Evolutionary conservation across 2,888 invertebrate genomes (phyloP), one percentile per base, ranked within the genome.

Genomic region (Campaea margaritaria): DNA sequence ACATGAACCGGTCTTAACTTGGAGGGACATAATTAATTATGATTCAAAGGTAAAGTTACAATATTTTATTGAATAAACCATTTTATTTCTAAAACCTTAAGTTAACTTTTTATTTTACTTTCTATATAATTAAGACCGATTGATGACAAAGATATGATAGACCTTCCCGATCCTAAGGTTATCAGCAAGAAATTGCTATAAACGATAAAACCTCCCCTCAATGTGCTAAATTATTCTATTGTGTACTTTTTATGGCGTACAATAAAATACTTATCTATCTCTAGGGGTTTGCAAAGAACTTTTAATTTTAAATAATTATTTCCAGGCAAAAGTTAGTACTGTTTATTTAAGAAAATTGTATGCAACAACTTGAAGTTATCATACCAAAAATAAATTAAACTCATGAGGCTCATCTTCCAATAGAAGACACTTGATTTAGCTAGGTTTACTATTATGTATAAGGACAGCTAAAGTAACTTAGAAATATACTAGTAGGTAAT

Each of bases 381-480:
- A 90, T 88, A 88, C 81, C 86, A 83, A 89, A 85, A 90, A 90
- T 89, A 91, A 91, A 89, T 91, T 87, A 89, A 85, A 88, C 81
- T 83, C 80, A 83, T 78, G 82, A 88, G 85, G 86, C 84, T 89
- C 84, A 86, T 78, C 83, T 86, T 81, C 78, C 76, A 79, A 75
- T 76, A 78, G 82, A 83, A 83, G 80, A 82, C 82, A 77, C 80
- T 86, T 81, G 80, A 82, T 86, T 87, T 83, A 81, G 78, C 85
- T 89, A 87, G 83, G 78, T 85, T 75, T 77, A 78, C 77, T 76
- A 81, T 64, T 57, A 58, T 78, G 73, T 83, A 80, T 81, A 83
- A 83, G 83, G 85, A 83, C 81, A 83, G 81, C 86, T 89, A 89
- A 89, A 78, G 79, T 88, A 91, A 90, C 86, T 88, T 86, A 85